A percentile compares a stretch with the other conserved stretches of the same genome.
Evolutionary conservation across 2,113 vertebrate genomes (phyloP).

Genomic region (Ovibos moschatus): DNA sequence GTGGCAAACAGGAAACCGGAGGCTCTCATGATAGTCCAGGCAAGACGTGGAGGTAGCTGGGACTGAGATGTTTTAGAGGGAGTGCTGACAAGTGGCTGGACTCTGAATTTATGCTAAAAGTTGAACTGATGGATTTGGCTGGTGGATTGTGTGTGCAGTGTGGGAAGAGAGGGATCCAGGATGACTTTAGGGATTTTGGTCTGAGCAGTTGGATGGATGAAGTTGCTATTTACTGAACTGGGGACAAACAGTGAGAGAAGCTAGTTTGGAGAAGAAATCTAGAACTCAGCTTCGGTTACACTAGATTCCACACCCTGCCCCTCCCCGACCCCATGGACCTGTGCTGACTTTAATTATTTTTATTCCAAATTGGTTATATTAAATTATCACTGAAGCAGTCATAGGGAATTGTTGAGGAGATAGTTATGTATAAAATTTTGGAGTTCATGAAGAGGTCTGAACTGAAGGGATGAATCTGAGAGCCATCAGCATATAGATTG

Average conservation of each 20-base stretch:
- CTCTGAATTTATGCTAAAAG: not conserved
- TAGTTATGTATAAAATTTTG: not conserved
- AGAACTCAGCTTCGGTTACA: not conserved
- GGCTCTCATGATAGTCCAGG: not conserved
- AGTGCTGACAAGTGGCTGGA: not conserved
- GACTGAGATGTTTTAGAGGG: not conserved
- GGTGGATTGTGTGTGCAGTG: not conserved
- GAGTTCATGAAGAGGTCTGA: not conserved
- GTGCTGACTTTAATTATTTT: slow-evolving; percentile 2
- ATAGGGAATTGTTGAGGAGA: not conserved
- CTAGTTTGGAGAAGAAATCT: not conserved
- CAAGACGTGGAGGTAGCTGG: not conserved
- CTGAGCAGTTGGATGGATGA: not conserved
- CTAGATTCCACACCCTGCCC: not conserved
- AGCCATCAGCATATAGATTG: not conserved
- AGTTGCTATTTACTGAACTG: not conserved
- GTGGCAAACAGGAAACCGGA: not conserved
- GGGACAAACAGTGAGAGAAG: not conserved
- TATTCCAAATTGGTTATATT: not conserved
- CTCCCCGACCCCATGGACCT: not conserved
- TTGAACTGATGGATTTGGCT: not conserved
- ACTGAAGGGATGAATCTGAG: not conserved
- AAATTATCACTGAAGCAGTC: not conserved
- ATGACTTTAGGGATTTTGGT: not conserved
- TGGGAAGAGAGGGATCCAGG: not conserved